Base-by-base conservation (phyloP, 2,797 vertebrate species). In the Enteromius thamalakanensis region DNA sequence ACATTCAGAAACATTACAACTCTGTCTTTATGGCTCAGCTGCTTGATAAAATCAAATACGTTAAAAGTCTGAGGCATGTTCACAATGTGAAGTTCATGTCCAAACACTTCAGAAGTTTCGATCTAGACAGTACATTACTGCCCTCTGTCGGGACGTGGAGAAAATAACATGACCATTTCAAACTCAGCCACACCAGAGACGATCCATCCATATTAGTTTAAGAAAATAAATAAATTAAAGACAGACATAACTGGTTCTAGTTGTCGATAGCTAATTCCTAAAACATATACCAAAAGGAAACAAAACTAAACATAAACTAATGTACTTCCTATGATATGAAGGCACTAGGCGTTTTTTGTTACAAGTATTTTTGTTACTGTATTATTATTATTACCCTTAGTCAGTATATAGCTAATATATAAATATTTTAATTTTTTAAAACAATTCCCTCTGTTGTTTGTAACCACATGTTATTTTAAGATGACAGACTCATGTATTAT, bases 91-190 rank as follows among this genome's bases (percentile, higher is more conserved):
- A 68, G 78, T 9, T 29, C 40, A 11, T 14, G 23, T 42, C 64
- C 9, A 42, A 58, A 45, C 51, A 45, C 17, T 60, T 60, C 1
- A 3, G 10, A 67, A 42, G 32, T 26, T 29, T 4, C 9, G 19
- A 9, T 19, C n/a, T 78, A 12, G 26, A 51, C 87, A 85, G 62
- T 77, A 82, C 77, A 77, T 83, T 88, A 87, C 92, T 91, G 77
- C 93, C 93, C 92, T 91, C 94, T 94, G 85, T 87, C 88, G 93
- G 93, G 37, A 34, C 15, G n/a, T 6, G 60, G 76, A 78, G 34
- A 76, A 60, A 76, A 29, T 37, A 3, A 8, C 14, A n/a, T 34
- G 21, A 3, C 6, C 11, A 11, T 45, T 77, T 77, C 1, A 29
- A 65, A 77, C 37, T 6, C 1, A 5, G 53, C 70, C 17, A 65